Evolutionary conservation across 1,140 invertebrate genomes (phyloP).

Genomic region (Bacillus rossius): DNA sequence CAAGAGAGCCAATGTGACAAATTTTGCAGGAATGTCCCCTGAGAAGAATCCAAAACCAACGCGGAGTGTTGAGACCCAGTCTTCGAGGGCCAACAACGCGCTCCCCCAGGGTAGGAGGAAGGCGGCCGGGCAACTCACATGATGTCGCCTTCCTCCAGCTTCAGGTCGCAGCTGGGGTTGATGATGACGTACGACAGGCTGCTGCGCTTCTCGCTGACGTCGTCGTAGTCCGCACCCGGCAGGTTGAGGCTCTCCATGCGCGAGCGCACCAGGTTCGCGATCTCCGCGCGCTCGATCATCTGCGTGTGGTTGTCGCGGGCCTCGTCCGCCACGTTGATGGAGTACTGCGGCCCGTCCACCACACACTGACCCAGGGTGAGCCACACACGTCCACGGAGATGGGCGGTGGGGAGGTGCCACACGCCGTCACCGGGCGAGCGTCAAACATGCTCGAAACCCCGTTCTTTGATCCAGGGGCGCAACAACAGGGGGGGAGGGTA

Average conservation of each 20-base stretch:
- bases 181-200: constrained; percentile 97
- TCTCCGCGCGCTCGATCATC: constrained; percentile 91
- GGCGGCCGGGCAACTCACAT: too few relatives aligned
- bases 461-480: too few relatives aligned
- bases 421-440: too few relatives aligned
- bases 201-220: constrained; percentile 87
- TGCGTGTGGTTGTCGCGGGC: constrained; percentile 80
- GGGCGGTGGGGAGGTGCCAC: too few relatives aligned
- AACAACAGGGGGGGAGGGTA: too few relatives aligned
- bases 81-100: too few relatives aligned
- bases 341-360: constrained; percentile 63
- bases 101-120: too few relatives aligned
- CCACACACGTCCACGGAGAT: not conserved
- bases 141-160: constrained; percentile 93
- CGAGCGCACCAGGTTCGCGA: constrained; percentile 88
- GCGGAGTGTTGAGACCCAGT: too few relatives aligned
- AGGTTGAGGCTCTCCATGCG: constrained; percentile 91
- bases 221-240: constrained; percentile 85
- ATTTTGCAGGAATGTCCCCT: too few relatives aligned
- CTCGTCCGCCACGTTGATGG: constrained; percentile 73
- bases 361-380: not conserved
- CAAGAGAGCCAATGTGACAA: too few relatives aligned
- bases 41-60: too few relatives aligned
- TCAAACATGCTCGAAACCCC: too few relatives aligned
- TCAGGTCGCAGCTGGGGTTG: constrained; percentile 95